These are phyloP conservation scores for Oryzias melastigma DNA, from an alignment of 2,113 vertebrate genomes.

Conservation along the genomic window DNA sequence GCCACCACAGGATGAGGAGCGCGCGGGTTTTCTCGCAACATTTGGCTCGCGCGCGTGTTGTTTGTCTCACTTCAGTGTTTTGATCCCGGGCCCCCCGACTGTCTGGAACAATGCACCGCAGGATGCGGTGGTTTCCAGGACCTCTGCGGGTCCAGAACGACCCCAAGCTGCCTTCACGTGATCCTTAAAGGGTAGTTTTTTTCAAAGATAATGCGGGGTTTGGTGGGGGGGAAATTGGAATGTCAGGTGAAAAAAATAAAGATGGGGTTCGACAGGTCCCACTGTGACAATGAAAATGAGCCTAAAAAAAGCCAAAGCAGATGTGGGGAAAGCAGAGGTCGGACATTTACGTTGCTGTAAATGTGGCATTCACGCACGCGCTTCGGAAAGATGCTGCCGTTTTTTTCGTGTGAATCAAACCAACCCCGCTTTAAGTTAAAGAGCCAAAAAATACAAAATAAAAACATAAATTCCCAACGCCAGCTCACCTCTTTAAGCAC, in stretches of 20 bases:
- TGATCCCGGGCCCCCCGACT: conserved; percentile 41
- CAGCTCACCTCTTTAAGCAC: conserved; percentile 12
- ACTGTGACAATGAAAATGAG: conserved; percentile 19
- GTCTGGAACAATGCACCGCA: conserved; percentile 64
- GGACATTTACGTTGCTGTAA: too few relatives aligned
- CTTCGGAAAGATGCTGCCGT: too few relatives aligned
- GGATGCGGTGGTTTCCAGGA: conserved; percentile 35
- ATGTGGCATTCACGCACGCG: too few relatives aligned
- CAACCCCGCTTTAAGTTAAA: too few relatives aligned
- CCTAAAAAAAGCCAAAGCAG: conserved; percentile 27
- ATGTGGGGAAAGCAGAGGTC: conserved; percentile 2
- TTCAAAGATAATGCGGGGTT: background rate
- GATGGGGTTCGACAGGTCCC: conserved; percentile 3
- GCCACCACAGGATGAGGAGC: conserved; percentile 36
- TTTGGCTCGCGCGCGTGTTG: conserved; percentile 45
- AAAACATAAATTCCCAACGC: background rate
- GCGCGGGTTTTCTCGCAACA: conserved; percentile 19
- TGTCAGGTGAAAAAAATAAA: too few relatives aligned
- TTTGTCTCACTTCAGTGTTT: conserved; percentile 66
- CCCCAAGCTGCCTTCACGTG: background rate
- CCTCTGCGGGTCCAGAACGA: conserved; percentile 11
- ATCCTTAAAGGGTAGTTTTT: background rate
- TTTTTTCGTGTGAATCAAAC: too few relatives aligned
- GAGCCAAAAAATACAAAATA: background rate
- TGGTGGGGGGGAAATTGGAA: background rate